Conservation (phyloP, 1,140 invertebrate species). For the Drosophila neocordata region DNA sequence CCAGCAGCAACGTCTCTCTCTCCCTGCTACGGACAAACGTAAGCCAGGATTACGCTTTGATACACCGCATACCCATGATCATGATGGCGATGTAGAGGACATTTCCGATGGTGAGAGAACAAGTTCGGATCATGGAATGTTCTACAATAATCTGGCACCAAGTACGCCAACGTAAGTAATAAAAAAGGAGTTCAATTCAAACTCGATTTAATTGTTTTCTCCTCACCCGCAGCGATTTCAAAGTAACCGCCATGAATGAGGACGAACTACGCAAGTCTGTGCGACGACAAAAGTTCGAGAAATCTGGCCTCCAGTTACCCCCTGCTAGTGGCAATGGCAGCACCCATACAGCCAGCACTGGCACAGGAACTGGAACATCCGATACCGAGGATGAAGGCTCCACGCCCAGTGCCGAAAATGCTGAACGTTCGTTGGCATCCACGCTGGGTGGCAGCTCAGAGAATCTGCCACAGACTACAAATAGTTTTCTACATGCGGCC, state of each 20-base stretch:
- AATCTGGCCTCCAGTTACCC: constrained; percentile 83
- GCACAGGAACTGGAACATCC: constrained; percentile 89
- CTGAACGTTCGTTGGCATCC: constrained; percentile 84
- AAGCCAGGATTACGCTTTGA: constrained; percentile 78
- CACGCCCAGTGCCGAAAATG: constrained; percentile 90
- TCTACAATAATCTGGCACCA: constrained; percentile 77
- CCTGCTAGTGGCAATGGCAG: constrained; percentile 81
- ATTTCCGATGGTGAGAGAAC: constrained; percentile 92
- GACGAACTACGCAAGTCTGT: constrained; percentile 91
- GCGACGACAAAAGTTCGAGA: constrained; percentile 87
- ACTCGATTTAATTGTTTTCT: constrained; percentile 10
- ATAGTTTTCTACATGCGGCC: constrained; percentile 78
- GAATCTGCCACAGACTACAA: constrained; percentile 69
- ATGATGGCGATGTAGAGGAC: constrained; percentile 93
- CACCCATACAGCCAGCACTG: constrained; percentile 84
- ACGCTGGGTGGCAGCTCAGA: constrained; percentile 81
- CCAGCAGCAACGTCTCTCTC: constrained; percentile 55
- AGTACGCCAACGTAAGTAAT: constrained; percentile 79
- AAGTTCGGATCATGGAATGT: constrained; percentile 87
- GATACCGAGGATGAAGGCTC: constrained; percentile 91
- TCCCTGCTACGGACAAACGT: constrained; percentile 63
- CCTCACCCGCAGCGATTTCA: constrained; percentile 87
- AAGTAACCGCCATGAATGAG: constrained; percentile 93
- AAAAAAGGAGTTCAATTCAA: background rate
- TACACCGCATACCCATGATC: constrained; percentile 85